phyloP scores from a whole-genome alignment of 2,888 invertebrate species.

The Steinernema hermaphroditum region DNA sequence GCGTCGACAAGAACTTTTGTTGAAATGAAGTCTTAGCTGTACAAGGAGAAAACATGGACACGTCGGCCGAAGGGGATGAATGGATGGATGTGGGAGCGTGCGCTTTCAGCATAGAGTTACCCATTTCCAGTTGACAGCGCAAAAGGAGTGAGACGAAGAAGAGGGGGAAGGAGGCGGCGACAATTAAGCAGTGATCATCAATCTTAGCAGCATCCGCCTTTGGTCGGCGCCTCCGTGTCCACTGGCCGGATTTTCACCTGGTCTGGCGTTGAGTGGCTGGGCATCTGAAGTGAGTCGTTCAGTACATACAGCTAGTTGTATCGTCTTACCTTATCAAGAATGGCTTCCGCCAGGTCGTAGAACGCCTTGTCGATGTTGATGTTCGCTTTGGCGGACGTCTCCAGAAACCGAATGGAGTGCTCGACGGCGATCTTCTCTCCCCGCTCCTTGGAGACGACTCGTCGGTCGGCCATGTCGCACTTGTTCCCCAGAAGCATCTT shows the following conservation, averaged over 20 bases:
- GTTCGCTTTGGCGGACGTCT: constrained; percentile 96
- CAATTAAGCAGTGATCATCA: constrained; percentile 28
- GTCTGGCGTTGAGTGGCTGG: constrained; percentile 37
- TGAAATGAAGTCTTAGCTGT: neutral
- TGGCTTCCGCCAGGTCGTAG: constrained; percentile 84
- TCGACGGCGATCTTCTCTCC: constrained; percentile 81
- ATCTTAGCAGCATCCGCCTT: constrained; percentile 33
- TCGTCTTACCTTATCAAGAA: constrained; percentile 58
- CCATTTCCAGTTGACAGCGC: constrained; percentile 4
- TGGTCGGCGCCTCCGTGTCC: constrained; percentile 35
- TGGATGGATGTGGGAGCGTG: neutral
- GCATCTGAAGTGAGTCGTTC: constrained; percentile 33
- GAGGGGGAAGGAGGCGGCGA: constrained; percentile 6
- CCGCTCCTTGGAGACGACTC: constrained; percentile 89
- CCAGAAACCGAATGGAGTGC: constrained; percentile 98
- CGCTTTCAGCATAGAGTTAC: constrained; percentile 7
- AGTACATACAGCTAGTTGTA: neutral
- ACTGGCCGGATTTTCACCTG: constrained; percentile 38
- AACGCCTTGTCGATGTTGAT: constrained; percentile 97
- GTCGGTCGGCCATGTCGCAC: constrained; percentile 92
- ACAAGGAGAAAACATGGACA: constrained; percentile 10
- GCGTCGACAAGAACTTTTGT: constrained; percentile 23
- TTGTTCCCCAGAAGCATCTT: constrained; percentile 99
- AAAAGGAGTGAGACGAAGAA: neutral
- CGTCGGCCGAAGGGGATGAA: constrained; percentile 11